Evolutionary conservation across 2,888 invertebrate genomes (phyloP).

Genomic region (Caenorhabditis wallacei): DNA sequence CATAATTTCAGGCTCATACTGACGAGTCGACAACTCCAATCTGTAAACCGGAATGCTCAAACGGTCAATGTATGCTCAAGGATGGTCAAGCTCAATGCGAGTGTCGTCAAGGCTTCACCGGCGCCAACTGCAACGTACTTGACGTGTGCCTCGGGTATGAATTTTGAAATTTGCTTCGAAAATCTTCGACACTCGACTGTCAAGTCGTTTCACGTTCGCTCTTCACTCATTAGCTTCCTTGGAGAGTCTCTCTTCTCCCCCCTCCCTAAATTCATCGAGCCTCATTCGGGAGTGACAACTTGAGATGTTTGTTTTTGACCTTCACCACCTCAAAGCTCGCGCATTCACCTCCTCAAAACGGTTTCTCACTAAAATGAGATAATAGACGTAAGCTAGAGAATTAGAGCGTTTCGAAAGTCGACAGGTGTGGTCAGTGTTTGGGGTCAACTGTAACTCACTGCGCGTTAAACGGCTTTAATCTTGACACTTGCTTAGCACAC

Average conservation of each 20-base stretch:
- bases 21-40: constrained; percentile 29
- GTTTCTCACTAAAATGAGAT: constrained; percentile 35
- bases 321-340: constrained; percentile 20
- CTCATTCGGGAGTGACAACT: constrained; percentile 41
- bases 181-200: constrained; percentile 51
- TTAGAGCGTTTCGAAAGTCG: constrained; percentile 15
- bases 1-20: constrained; percentile 27
- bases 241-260: constrained; percentile 2
- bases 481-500: constrained; percentile 3
- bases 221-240: constrained; percentile 42
- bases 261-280: constrained; percentile 29
- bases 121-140: constrained; percentile 80
- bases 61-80: constrained; percentile 70
- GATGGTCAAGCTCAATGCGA: constrained; percentile 66
- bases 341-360: constrained; percentile 3
- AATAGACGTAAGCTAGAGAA: constrained; percentile 23
- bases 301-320: constrained; percentile 59
- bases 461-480: constrained; percentile 21
- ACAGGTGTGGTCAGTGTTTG: constrained; percentile 31
- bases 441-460: neutral
- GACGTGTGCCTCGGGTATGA: constrained; percentile 79
- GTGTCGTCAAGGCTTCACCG: constrained; percentile 80
- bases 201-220: constrained; percentile 23
- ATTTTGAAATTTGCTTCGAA: constrained; percentile 8
- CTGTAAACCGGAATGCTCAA: constrained; percentile 72